These are phyloP conservation scores for Rhodeus uyekii DNA, from an alignment of 2,797 vertebrate genomes.

Conservation along the genomic window DNA sequence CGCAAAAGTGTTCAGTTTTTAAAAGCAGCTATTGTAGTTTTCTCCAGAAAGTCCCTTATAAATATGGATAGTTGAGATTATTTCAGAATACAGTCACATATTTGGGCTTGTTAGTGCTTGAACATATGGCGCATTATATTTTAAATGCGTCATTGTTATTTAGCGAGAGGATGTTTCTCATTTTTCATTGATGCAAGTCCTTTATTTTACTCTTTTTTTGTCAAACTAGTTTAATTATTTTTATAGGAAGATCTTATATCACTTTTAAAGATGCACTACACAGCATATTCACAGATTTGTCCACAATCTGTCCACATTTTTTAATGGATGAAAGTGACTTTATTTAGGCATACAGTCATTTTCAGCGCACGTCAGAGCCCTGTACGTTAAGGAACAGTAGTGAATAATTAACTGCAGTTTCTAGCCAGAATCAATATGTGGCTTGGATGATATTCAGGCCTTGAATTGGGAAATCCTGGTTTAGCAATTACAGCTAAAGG, in stretches of 20 bases:
- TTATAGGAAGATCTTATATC: background rate
- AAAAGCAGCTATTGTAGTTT: background rate
- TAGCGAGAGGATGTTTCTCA: background rate
- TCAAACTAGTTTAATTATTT: too few species aligned
- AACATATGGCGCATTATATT: background rate
- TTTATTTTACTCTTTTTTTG: background rate
- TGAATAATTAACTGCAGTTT: background rate
- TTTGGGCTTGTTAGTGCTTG: background rate
- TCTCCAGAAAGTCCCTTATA: background rate
- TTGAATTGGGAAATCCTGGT: constrained; percentile 1
- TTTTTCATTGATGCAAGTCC: background rate
- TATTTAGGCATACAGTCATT: background rate
- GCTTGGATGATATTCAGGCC: background rate
- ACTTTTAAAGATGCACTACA: background rate
- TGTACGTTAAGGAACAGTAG: constrained; percentile 11
- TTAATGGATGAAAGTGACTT: background rate
- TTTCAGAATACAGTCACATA: background rate
- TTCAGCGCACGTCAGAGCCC: background rate
- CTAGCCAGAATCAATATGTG: constrained; percentile 12
- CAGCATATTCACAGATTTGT: background rate
- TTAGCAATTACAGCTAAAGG: background rate
- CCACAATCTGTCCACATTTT: background rate
- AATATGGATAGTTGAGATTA: background rate
- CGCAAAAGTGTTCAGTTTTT: background rate
- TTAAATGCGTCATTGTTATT: background rate